A percentile compares a stretch with the other conserved stretches of the same genome.
phyloP scores from a whole-genome alignment of 2,888 invertebrate genomes.

The Xestia ashworthii region DNA sequence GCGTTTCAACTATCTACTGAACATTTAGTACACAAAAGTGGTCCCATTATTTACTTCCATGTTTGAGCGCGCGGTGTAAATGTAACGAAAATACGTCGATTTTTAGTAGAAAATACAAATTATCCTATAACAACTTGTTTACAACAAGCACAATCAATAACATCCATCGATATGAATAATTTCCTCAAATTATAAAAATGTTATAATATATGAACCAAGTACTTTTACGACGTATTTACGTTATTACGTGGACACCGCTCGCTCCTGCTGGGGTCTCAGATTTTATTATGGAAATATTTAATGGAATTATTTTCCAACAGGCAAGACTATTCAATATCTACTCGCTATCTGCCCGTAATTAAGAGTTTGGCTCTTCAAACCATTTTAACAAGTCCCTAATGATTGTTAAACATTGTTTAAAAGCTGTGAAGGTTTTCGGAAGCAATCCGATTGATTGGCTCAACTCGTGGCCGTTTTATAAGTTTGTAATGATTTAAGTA shows the following conservation, averaged over 20 bases:
- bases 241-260: background rate
- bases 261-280: background rate
- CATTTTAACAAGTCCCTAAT: slow-evolving; percentile 36
- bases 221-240: background rate
- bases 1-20: background rate
- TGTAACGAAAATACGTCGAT: background rate
- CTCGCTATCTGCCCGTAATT: slow-evolving; percentile 13
- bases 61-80: background rate
- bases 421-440: slow-evolving; percentile 15
- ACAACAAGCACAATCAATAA: background rate
- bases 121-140: background rate
- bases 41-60: too few species aligned
- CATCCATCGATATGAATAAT: background rate
- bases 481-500: background rate
- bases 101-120: background rate
- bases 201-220: background rate
- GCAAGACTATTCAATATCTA: slow-evolving; percentile 15
- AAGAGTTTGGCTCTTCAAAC: slow-evolving; percentile 17
- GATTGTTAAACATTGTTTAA: slow-evolving; percentile 27
- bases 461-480: slow-evolving; percentile 10
- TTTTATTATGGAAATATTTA: too few species aligned
- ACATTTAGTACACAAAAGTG: background rate
- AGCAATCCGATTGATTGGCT: slow-evolving; percentile 4
- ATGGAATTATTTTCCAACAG: background rate
- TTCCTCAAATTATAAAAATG: background rate